Conservation (phyloP, 2,797 vertebrate species). For the Pangasius larnaudii region DNA sequence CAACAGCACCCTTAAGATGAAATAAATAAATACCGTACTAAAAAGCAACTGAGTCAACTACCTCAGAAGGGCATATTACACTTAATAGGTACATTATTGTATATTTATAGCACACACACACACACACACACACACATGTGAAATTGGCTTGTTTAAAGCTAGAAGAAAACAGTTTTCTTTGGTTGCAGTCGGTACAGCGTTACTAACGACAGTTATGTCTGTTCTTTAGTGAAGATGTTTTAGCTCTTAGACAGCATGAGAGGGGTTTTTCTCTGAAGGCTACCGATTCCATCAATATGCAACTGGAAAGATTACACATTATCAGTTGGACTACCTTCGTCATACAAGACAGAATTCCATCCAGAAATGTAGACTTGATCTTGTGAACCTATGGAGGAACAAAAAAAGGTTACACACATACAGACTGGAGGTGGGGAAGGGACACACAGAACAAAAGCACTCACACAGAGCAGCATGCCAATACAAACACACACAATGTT, state of each 20-base stretch:
- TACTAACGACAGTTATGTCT: not conserved
- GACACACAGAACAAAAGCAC: not conserved
- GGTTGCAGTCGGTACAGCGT: not conserved
- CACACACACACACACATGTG: not conserved
- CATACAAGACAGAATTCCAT: constrained; percentile 82
- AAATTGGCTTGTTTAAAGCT: not conserved
- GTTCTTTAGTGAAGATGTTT: not conserved
- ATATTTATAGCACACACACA: not conserved
- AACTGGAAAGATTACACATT: not conserved
- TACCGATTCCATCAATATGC: not conserved
- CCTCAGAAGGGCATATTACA: not conserved
- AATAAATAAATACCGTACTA: not conserved
- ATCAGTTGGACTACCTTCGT: constrained; percentile 76
- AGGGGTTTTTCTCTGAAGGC: not conserved
- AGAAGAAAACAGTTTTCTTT: not conserved
- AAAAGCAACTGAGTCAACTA: not conserved
- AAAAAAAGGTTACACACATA: not conserved
- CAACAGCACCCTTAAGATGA: not conserved
- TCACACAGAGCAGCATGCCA: not conserved
- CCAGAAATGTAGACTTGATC: constrained; percentile 90
- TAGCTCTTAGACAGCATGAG: not conserved
- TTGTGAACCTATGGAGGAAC: constrained; percentile 82
- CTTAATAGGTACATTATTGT: not conserved
- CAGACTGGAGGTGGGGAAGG: no score
- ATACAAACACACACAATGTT: constrained; percentile 1